Evolutionary conservation across 1,140 invertebrate genomes (phyloP).

Genomic region (Drosophila kurseongensis): DNA sequence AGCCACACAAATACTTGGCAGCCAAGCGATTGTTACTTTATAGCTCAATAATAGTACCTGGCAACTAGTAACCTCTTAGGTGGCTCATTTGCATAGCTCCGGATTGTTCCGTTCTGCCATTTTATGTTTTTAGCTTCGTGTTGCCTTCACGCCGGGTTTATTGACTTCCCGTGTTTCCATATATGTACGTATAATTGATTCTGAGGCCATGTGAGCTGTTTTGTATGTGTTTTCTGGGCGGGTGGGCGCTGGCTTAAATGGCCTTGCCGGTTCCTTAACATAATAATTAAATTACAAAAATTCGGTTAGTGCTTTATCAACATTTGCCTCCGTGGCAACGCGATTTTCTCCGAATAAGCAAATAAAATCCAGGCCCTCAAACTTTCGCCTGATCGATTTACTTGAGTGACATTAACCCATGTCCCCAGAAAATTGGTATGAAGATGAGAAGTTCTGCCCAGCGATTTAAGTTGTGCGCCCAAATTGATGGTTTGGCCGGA

Average conservation of each 20-base stretch:
- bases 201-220: background rate
- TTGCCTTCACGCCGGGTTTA: slow-evolving; percentile 61
- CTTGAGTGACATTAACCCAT: slow-evolving; percentile 16
- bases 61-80: background rate
- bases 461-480: slow-evolving; percentile 8
- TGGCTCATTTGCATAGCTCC: slow-evolving; percentile 7
- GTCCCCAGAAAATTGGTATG: background rate
- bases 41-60: background rate
- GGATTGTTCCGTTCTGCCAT: background rate
- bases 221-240: slow-evolving; percentile 20
- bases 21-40: no score
- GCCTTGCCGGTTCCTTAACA: slow-evolving; percentile 50
- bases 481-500: slow-evolving; percentile 21
- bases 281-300: slow-evolving; percentile 50
- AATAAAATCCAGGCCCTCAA: slow-evolving; percentile 22
- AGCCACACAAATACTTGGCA: background rate
- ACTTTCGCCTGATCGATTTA: slow-evolving; percentile 7
- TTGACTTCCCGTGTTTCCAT: slow-evolving; percentile 56
- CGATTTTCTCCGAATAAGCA: slow-evolving; percentile 14
- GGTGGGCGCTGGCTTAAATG: slow-evolving; percentile 29
- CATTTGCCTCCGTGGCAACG: slow-evolving; percentile 19
- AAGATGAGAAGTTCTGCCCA: slow-evolving; percentile 1
- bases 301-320: slow-evolving; percentile 49
- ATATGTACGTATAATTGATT: slow-evolving; percentile 12
- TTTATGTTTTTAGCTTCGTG: slow-evolving; percentile 9